Percentiles rank a stretch among this genome's conserved stretches.
These are phyloP conservation scores for Cheiracanthium punctorium DNA, from an alignment of 2,888 invertebrate species.

Conservation along the genomic window DNA sequence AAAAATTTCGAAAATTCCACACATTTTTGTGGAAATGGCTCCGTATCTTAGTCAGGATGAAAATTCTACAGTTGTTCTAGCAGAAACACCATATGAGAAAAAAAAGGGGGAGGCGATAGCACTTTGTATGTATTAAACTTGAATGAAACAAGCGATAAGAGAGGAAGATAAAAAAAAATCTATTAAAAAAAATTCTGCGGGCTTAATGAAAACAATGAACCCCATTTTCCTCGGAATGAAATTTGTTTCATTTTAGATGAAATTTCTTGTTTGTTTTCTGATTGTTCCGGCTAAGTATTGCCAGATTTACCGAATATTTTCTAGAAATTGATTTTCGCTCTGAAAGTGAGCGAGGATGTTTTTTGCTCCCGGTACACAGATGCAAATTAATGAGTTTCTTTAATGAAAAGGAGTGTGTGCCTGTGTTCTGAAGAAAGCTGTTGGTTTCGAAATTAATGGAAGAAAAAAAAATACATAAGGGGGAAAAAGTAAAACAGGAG, in stretches of 20 bases:
- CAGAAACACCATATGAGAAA: too few relatives aligned
- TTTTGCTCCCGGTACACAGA: slow-evolving; percentile 37
- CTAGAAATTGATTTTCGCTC: slow-evolving; percentile 63
- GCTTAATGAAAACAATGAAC: not conserved
- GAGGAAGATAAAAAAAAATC: too few relatives aligned
- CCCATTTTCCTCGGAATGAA: not conserved
- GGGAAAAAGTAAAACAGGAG: slow-evolving; percentile 37
- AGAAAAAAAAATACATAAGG: slow-evolving; percentile 54
- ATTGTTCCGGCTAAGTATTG: not conserved
- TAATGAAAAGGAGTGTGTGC: slow-evolving; percentile 60
- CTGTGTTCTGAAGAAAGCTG: slow-evolving; percentile 22
- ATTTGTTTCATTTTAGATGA: not conserved
- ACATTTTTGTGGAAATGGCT: too few relatives aligned
- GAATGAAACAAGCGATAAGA: too few relatives aligned
- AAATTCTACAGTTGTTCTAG: too few relatives aligned
- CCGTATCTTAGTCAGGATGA: too few relatives aligned
- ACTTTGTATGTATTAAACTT: too few relatives aligned
- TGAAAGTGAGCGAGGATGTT: slow-evolving; percentile 17
- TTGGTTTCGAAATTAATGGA: slow-evolving; percentile 57
- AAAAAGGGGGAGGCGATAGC: too few relatives aligned
- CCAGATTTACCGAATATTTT: slow-evolving; percentile 28
- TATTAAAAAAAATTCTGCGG: not conserved
- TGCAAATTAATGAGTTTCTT: slow-evolving; percentile 69
- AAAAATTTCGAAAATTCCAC: too few relatives aligned
- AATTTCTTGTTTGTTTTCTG: not conserved